These are phyloP conservation scores for Bombycilla garrulus DNA, from an alignment of 2,113 vertebrate genomes.

Conservation along the genomic window DNA sequence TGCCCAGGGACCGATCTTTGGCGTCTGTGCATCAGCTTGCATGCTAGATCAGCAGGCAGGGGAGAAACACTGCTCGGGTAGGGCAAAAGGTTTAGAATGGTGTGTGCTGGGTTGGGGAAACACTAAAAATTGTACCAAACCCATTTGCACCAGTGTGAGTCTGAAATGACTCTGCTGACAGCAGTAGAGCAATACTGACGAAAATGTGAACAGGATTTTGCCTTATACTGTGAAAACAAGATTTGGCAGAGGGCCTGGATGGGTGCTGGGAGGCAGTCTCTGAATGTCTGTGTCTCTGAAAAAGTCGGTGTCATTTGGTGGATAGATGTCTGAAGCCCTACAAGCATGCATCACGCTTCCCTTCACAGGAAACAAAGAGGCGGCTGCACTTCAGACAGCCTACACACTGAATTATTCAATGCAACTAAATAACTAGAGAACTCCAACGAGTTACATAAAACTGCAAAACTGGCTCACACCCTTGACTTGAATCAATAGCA, in stretches of 20 bases:
- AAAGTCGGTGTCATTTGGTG: background rate
- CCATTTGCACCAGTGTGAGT: background rate
- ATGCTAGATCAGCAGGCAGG: background rate
- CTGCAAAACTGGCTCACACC: background rate
- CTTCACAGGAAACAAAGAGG: background rate
- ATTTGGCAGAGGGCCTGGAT: background rate
- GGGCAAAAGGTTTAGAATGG: background rate
- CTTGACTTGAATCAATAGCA: background rate
- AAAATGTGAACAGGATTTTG: background rate
- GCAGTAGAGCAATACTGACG: background rate
- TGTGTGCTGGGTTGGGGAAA: background rate
- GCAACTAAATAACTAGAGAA: slow-evolving; percentile 13
- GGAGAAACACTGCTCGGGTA: background rate
- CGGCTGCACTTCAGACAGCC: background rate
- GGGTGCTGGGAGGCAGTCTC: background rate
- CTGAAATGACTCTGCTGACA: background rate
- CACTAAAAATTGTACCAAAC: background rate
- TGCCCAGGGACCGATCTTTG: background rate
- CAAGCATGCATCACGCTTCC: background rate
- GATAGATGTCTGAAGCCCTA: background rate
- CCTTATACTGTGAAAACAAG: background rate
- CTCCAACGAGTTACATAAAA: background rate
- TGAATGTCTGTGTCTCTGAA: background rate
- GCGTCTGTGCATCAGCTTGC: background rate
- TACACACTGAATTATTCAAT: slow-evolving; percentile 38